Conservation (phyloP, 1,140 invertebrate genomes). For the Neoseiulus cucumeris region DNA sequence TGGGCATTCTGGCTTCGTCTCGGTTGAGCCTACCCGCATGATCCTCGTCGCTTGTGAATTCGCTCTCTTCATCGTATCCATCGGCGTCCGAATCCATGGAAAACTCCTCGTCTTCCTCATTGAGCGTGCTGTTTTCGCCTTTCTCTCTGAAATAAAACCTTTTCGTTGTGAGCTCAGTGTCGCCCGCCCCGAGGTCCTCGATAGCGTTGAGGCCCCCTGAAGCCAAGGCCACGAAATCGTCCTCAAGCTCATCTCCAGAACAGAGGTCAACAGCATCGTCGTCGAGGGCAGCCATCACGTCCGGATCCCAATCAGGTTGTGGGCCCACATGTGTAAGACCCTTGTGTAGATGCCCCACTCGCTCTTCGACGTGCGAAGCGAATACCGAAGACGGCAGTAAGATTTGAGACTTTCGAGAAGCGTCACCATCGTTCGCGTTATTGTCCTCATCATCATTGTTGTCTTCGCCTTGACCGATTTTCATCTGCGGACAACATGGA, state of each 20-base stretch:
- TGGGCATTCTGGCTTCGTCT: background rate
- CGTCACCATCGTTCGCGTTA: too few relatives aligned
- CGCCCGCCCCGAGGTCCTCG: background rate
- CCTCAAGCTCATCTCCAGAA: conserved; percentile 62
- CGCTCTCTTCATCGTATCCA: background rate
- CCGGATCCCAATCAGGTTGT: conserved; percentile 65
- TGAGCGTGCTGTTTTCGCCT: background rate
- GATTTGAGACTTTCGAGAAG: conserved; percentile 24
- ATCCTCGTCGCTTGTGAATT: background rate
- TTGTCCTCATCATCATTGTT: too few relatives aligned
- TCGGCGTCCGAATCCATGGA: background rate
- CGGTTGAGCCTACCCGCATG: background rate
- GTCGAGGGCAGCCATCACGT: conserved; percentile 75
- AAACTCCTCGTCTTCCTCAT: conserved; percentile 12
- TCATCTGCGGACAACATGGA: too few relatives aligned
- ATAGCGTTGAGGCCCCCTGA: background rate
- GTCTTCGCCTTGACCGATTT: too few relatives aligned
- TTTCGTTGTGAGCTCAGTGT: background rate
- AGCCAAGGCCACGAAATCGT: conserved; percentile 19
- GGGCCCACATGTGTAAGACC: conserved; percentile 39
- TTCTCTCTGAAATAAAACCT: background rate
- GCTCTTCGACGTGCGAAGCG: conserved; percentile 64
- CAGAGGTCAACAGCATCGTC: conserved; percentile 62
- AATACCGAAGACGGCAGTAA: conserved; percentile 73
- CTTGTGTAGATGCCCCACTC: conserved; percentile 68